Base-by-base conservation (phyloP, 2,113 vertebrate species). In the Spilogale gracilis region DNA sequence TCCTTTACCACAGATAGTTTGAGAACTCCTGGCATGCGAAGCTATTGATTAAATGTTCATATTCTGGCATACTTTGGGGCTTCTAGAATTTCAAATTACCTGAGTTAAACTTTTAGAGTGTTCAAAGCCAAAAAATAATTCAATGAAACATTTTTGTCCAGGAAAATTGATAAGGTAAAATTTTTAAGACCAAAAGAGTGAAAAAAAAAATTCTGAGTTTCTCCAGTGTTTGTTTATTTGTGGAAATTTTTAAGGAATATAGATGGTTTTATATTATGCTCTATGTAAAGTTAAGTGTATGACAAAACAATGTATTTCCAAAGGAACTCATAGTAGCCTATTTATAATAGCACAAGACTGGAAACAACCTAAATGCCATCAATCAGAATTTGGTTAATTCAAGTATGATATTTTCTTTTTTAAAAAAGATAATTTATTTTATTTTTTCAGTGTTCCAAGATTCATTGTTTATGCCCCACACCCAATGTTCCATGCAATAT, bases 71-170 rank as follows among this genome's bases (percentile, higher is more conserved):
- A 93, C 13, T 11, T 6, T 12, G 63, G 11, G 32, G 32, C 27
- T 81, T 97, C 63, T 32, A 81, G 18, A 90, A 65, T 74, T 74
- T 90, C 63, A 90, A 86, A 93, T 32, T 79, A 80, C 32, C 45
- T 45, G 10, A 74, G 20, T 45, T 85, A 85, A 69, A 48, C 38
- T 43, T 83, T 84, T 63, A 81, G 18, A 90, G 50, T 50, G 18
- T 85, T 80, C 54, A 65, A 82, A 95, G 81, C 23, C 50, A 76
- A 88, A 78, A 54, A 94, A 54, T 25, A 95, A 95, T 73, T 58
- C 63, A 96, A 50, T 79, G 13, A 91, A 95, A 61, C 65, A 45
- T 88, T 65, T 84, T 48, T 74, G 95, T 65, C 56, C 13, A 93
- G 2, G 50, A 5, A 93, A 82, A 87, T 10, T 79, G 32, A 95